These are phyloP conservation scores for Tolmerus cingulatus DNA, from an alignment of 2,888 invertebrate genomes.

Conservation along the genomic window DNA sequence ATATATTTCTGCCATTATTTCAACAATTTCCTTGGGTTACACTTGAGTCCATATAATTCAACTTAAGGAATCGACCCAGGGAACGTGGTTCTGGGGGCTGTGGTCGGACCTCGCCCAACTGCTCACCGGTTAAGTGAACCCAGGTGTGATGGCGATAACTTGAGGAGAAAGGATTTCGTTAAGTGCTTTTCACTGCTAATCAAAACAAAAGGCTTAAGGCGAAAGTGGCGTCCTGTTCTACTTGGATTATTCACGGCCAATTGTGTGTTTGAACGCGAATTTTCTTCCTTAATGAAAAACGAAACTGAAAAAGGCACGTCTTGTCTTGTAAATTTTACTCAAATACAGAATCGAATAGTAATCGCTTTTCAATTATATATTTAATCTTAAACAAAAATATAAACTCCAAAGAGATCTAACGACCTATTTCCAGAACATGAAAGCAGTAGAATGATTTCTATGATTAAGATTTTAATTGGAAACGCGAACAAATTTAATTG, in stretches of 20 bases:
- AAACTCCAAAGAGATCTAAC: neutral
- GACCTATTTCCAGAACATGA: too few relatives aligned
- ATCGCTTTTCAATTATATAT: neutral
- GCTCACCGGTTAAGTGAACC: slow-evolving; percentile 1
- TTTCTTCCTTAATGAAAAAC: neutral
- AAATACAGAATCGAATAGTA: neutral
- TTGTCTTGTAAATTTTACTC: neutral
- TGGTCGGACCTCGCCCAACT: neutral
- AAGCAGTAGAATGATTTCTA: too few relatives aligned
- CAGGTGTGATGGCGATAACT: slow-evolving; percentile 25
- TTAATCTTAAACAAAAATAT: neutral
- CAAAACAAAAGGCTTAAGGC: slow-evolving; percentile 23
- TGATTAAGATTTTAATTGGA: too few relatives aligned
- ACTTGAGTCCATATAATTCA: slow-evolving; percentile 2
- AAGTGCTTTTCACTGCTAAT: slow-evolving; percentile 33
- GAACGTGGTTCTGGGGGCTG: neutral
- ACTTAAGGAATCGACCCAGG: neutral
- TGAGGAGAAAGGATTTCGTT: slow-evolving; percentile 21
- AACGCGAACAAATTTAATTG: too few relatives aligned
- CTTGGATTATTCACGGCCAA: neutral
- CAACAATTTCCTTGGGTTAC: slow-evolving; percentile 17
- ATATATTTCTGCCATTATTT: slow-evolving; percentile 30
- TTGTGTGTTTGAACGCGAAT: neutral
- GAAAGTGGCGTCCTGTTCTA: neutral
- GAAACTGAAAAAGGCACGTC: neutral